Evolutionary conservation across 2,888 invertebrate genomes (phyloP), one percentile per base, ranked within the genome.

Genomic region (Oligia fasciuncula): DNA sequence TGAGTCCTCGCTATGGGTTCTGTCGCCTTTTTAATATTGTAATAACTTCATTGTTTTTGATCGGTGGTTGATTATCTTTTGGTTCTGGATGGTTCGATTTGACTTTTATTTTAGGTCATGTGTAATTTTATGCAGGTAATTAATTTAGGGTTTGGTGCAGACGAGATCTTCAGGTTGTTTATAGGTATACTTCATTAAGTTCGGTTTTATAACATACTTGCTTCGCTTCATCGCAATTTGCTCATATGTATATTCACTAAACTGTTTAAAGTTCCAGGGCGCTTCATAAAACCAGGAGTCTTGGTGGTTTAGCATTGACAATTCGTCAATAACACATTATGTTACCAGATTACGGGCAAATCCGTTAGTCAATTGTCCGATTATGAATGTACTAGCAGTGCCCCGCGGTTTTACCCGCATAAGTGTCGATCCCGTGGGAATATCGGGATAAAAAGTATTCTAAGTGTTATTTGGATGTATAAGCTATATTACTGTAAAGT

Each of bases 21-120:
- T 85, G 84, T 81, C 85, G 84, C 93, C 91, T 91, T 92, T 92
- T 90, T 83, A 80, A 86, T 92, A 94, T 92, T 92, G 79, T 92
- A 93, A 94, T 92, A 86, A 84, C 87, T 87, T 89, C 88, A 93
- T 93, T 94, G 88, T 87, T 84, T 77, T 70, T 81, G 78, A 73
- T 90, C 89, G 88, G 65, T 73, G 63, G 76, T 80, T 82, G 77
- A 79, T 82, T 83, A 84, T 73, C 77, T 66, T 73, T 75, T 11
- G n/a, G 49, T 79, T 84, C 81, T 81, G 70, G 79, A 83, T 73
- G 70, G 46, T 88, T 88, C 87, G 75, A 71, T 69, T 83, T 79
- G 62, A 70, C n/a, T 83, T 84, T 77, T 60, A 62, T 65, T 80
- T 84, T 79, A 65, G 76, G 66, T 77, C 83, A 67, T 76, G 66